Base-by-base conservation (phyloP, 53 echinoderm and acorn worm species). In the Paracentrotus lividus region DNA sequence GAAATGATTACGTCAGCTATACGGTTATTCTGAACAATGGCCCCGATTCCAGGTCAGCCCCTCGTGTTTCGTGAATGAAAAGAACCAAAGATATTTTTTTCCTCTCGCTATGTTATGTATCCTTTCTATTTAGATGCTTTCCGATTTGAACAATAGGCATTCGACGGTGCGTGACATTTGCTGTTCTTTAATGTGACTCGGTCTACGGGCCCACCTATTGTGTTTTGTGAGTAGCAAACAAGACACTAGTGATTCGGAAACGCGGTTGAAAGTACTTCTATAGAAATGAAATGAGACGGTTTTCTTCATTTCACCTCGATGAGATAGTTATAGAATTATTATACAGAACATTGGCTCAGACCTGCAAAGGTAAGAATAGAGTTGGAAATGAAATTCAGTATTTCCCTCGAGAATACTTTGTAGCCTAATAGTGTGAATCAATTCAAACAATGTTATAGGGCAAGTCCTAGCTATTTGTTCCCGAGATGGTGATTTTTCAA, bases 1-100 rank as follows among this genome's bases (percentile, higher is more conserved):
- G 86, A 86, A 86, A 86, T 27, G 54, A 86, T 86, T 54, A 86
- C 86, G 55, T 86, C 86, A 86, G 86, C 36, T 55, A n/a, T n/a
- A 86, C 43, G 42, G 85, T 24, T n/a, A 51, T 15, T 85, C 9
- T 13, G 23, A 85, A 85, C 85, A 85, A 85, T 42, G 51, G 6
- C 29, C 42, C 42, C 56, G 15, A 34, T 20, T 86, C 86, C 86
- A 86, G 86, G 86, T 86, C 86, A 86, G 86, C 34, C 8, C 2
- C 8, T n/a, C n/a, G n/a, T n/a, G n/a, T n/a, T n/a, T n/a, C n/a
- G n/a, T n/a, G 36, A 86, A 36, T 20, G 86, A 56, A 86, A 34
- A 81, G 47, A 81, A 81, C 81, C 47, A 45, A 81, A 81, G 44
- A n/a, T 81, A 81, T 81, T 81, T 81, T n/a, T 27, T 81, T 81